phyloP scores from a whole-genome alignment of 2,113 vertebrate genomes.

The Hyperopisus bebe region DNA sequence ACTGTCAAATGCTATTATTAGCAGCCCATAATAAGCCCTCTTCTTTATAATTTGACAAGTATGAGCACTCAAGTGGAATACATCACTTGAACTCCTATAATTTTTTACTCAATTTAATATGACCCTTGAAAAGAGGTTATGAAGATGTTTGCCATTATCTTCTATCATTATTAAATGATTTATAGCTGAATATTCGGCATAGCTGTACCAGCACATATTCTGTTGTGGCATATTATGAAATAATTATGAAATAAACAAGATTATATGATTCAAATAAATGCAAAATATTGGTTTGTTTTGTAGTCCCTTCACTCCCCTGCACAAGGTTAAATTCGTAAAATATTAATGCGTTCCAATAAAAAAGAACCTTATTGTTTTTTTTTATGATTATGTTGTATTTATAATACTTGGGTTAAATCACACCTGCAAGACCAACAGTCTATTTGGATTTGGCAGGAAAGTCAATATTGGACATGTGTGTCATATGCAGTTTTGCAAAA shows the following conservation, averaged over 20 bases:
- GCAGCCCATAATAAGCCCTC: neutral
- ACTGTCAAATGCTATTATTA: neutral
- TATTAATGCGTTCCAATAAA: neutral
- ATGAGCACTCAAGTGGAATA: slow-evolving; percentile 6
- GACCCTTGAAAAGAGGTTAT: neutral
- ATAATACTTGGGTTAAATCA: neutral
- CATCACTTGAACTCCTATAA: neutral
- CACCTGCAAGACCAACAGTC: neutral
- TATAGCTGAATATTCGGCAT: neutral
- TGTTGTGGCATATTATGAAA: neutral
- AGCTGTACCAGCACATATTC: neutral
- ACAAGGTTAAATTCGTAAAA: neutral
- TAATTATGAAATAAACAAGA: neutral
- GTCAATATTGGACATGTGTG: neutral
- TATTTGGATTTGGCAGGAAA: neutral
- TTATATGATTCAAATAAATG: neutral
- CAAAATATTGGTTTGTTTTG: neutral
- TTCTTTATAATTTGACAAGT: slow-evolving; percentile 3
- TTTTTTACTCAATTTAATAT: neutral
- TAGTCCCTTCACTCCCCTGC: neutral
- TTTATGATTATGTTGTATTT: neutral
- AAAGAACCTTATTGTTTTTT: neutral
- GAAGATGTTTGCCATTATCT: neutral
- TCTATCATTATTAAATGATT: slow-evolving; percentile 9
- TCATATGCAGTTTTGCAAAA: neutral